A percentile compares a stretch with the other conserved stretches of the same genome.
These are phyloP conservation scores for Dasyprocta punctata DNA, from an alignment of 2,113 vertebrate genomes.

Conservation along the genomic window DNA sequence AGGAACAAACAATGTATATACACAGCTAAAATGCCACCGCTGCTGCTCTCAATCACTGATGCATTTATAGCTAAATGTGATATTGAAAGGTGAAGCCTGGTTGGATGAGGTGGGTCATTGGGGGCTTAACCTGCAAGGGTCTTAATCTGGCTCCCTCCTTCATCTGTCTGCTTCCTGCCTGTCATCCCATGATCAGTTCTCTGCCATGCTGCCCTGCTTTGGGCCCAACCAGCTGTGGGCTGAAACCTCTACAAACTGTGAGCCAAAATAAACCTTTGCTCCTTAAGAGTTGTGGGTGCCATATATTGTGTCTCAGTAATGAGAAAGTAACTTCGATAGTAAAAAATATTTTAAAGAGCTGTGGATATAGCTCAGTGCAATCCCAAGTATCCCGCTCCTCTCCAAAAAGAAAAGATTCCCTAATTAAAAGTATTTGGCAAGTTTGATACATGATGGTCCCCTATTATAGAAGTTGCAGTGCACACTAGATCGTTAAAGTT, in stretches of 20 bases:
- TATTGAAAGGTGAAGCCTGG: no score
- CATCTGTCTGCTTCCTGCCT: not conserved
- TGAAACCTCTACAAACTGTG: not conserved
- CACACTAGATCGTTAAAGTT: not conserved
- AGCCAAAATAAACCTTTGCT: not conserved
- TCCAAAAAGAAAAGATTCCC: not conserved
- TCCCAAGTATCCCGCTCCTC: not conserved
- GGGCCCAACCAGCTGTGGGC: not conserved
- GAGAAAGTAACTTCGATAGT: not conserved
- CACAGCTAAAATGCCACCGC: not conserved
- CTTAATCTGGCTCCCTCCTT: not conserved
- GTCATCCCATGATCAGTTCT: not conserved
- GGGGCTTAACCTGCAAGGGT: not conserved
- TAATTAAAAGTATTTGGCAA: not conserved
- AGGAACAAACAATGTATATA: not conserved
- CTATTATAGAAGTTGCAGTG: not conserved
- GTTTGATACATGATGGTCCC: not conserved
- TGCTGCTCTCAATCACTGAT: not conserved
- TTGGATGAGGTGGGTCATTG: not conserved
- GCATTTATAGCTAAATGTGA: not conserved
- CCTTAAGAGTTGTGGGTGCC: not conserved
- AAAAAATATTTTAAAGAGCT: not conserved
- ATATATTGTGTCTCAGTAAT: not conserved
- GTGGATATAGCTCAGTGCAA: not conserved
- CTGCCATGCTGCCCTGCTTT: not conserved